phyloP scores from a whole-genome alignment of 2,113 vertebrate genomes.

The Hippocampus zosterae region DNA sequence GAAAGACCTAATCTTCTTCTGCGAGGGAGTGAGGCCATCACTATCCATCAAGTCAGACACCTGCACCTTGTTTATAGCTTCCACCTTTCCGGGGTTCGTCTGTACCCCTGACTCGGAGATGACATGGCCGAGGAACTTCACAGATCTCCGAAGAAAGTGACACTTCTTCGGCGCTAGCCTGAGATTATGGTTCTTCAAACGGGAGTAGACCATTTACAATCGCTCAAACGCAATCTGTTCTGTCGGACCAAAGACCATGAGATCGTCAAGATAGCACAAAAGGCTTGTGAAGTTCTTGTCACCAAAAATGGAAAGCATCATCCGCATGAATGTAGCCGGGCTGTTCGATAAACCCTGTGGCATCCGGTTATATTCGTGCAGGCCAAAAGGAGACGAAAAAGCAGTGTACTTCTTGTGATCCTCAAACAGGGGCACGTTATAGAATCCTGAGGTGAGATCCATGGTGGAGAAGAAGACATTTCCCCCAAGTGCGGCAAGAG shows the following conservation, averaged over 20 bases:
- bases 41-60: conserved; percentile 16
- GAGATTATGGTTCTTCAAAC: conserved; percentile 19
- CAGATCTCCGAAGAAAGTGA: conserved; percentile 8
- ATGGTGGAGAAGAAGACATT: not conserved
- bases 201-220: conserved; percentile 25
- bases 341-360: conserved; percentile 23
- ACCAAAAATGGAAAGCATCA: conserved; percentile 30
- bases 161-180: conserved; percentile 35
- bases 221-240: conserved; percentile 20
- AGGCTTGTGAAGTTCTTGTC: conserved; percentile 38
- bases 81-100: conserved; percentile 7
- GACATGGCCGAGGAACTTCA: conserved; percentile 31
- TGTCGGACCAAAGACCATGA: conserved; percentile 24
- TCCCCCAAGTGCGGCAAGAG: not conserved
- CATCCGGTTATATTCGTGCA: conserved; percentile 7
- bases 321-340: conserved; percentile 20
- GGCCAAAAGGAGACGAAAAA: conserved; percentile 6
- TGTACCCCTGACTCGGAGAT: not conserved
- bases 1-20: conserved; percentile 18
- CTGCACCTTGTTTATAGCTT: conserved; percentile 2
- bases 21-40: not conserved
- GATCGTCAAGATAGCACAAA: conserved; percentile 33
- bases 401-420: conserved; percentile 10
- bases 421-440: conserved; percentile 14
- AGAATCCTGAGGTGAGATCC: conserved; percentile 20